Base-by-base conservation (phyloP, 64 coral and sea anemone species). In the Orbicella faveolata region DNA sequence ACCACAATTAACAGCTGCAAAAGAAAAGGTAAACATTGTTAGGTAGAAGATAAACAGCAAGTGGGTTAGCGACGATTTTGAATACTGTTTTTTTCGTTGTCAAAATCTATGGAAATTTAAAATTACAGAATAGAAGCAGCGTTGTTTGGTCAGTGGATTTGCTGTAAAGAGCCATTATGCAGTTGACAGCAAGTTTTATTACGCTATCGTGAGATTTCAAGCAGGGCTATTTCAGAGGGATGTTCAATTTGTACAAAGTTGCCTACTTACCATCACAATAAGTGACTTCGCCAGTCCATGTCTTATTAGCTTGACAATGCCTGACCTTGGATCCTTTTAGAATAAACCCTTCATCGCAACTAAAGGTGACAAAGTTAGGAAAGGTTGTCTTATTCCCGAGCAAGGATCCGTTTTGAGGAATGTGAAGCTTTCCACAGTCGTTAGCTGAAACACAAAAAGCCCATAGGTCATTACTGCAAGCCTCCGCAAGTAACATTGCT, bases 1-100 rank as follows among this genome's bases (percentile, higher is more conserved):
- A 26, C 86, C 86, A 44, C 86, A 88, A 23, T 61, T 48, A 75
- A 88, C 70, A 77, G 86, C 86, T 88, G n/a, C 3, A 59, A 59
- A 74, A 19, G 9, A n/a, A 34, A 21, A 34, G n/a, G 55, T 59
- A 16, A 59, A 14, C 15, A 59, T 2, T 59, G 0, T 68, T 20
- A 21, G 19, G 65, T 25, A 23, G 19, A 23, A 25, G 63, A 1
- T 65, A 65, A 16, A 65, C 52, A 53, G 10, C 52, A 6, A 53
- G 10, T 53, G 52, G 10, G 1, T 12, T 59, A 16, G 13, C 1
- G 55, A 59, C 15, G 15, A 1, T 59, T 59, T 57, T 57, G 54
- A 57, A 57, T 11, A 57, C 9, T 41, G 39, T 41, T 41, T 41
- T 30, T 41, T 41, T 41, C 39, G 39, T 41, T 41, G 39, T 41